phyloP scores from a whole-genome alignment of 2,113 vertebrate genomes.

The Platichthys flesus region DNA sequence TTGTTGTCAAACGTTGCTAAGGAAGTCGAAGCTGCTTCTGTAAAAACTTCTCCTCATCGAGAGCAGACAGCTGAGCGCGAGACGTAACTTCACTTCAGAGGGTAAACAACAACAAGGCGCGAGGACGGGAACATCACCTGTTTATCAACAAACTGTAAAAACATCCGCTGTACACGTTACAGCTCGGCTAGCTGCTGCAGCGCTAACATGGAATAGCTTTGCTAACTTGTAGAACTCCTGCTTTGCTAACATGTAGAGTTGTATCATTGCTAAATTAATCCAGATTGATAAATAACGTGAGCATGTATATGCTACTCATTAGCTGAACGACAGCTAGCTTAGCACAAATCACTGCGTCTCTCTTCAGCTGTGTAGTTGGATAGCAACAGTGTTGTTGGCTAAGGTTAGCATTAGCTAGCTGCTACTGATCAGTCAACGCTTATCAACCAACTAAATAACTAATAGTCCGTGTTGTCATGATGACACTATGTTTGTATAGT shows the following conservation, averaged over 20 bases:
- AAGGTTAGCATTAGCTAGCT: background rate
- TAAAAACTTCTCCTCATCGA: slow-evolving; percentile 4
- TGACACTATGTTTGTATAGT: no score
- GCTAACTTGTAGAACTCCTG: background rate
- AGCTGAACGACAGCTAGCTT: background rate
- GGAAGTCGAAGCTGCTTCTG: slow-evolving; percentile 57
- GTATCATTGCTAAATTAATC: background rate
- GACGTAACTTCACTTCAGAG: slow-evolving; percentile 28
- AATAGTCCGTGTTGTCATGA: no score
- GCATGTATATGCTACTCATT: background rate
- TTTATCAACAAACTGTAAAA: background rate
- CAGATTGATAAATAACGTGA: background rate
- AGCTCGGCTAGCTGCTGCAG: slow-evolving; percentile 20
- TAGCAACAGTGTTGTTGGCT: background rate
- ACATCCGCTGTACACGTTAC: background rate
- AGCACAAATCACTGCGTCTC: background rate
- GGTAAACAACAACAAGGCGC: background rate
- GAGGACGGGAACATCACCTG: rapidly evolving
- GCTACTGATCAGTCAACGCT: background rate
- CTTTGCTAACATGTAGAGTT: background rate
- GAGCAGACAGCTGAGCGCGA: background rate
- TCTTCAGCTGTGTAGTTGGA: no score
- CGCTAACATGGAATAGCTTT: background rate
- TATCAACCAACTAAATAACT: no score
- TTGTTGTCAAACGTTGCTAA: slow-evolving; percentile 80